Percentiles rank a stretch among this genome's conserved stretches.
These are phyloP conservation scores for Climacteris rufus DNA, from an alignment of 2,113 vertebrate genomes.

Conservation along the genomic window DNA sequence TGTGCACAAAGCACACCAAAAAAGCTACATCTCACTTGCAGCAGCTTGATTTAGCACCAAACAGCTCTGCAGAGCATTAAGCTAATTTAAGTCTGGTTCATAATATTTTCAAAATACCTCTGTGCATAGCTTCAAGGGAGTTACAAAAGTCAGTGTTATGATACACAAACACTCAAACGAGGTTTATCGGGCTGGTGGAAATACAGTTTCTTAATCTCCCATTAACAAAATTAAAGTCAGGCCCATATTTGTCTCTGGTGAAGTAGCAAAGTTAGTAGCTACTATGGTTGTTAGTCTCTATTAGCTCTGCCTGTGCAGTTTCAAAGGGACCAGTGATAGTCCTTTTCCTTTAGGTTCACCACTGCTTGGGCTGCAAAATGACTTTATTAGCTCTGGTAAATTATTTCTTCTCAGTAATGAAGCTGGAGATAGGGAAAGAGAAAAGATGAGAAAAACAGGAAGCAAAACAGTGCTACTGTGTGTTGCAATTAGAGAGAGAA, in stretches of 20 bases:
- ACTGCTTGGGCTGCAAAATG: background rate
- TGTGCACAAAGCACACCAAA: background rate
- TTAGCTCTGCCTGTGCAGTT: background rate
- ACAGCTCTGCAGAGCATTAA: background rate
- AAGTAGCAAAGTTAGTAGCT: background rate
- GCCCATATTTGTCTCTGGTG: background rate
- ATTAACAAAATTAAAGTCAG: slow-evolving; percentile 4
- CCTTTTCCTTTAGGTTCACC: background rate
- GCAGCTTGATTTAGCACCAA: background rate
- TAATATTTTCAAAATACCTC: background rate
- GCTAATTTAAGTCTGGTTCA: background rate
- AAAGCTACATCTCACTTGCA: background rate
- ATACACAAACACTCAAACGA: background rate
- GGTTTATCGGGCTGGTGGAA: background rate
- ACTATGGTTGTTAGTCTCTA: background rate
- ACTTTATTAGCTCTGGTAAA: background rate
- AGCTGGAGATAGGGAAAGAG: background rate
- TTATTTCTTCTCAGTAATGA: slow-evolving; percentile 15
- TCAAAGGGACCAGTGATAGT: background rate
- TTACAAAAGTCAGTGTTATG: background rate
- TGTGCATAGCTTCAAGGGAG: background rate
- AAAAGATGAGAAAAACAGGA: background rate
- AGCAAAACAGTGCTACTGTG: background rate
- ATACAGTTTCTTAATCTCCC: background rate
- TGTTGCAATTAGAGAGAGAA: background rate